Base-by-base conservation (phyloP, 2,797 vertebrate species). In the Eulemur albifrons region DNA sequence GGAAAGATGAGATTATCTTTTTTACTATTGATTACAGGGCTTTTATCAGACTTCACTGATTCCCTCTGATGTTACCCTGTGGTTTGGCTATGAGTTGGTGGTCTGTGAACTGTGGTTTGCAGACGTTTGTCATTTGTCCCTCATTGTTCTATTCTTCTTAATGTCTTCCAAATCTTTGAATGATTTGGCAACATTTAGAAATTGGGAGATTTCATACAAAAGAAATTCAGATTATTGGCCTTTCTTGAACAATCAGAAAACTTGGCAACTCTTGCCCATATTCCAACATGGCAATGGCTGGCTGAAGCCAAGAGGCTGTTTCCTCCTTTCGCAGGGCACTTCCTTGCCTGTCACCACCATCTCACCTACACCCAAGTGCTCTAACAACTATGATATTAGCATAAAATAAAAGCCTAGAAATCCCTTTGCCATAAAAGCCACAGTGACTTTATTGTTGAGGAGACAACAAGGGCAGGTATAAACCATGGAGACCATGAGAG, bases 321-420 rank as follows among this genome's bases (percentile, higher is more conserved):
- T 38, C 21, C 21, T 54, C 35, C 57, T 70, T 2, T 1, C 2
- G 20, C 0, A 7, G 25, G 32, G 1, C 18, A 12, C 0, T 0
- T 1, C 40, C 40, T 32, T 5, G 1, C 40, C 54, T 27, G 25
- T 63, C 63, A 32, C 25, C 9, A 38, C 27, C 38, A 11, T 40
- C 13, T 88, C 30, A 69, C 77, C 25, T 11, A 43, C 70, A n/a
- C 45, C 79, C 69, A 7, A 27, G 7, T 4, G 1, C 45, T n/a
- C 72, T 48, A 32, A n/a, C 9, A 40, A 27, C 20, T 30, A 10
- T 15, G 14, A 13, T 32, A 43, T 10, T 48, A 30, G 59, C 61
- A 69, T n/a, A 52, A 59, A 92, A 85, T 9, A 18, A 72, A 72
- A 90, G 21, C 25, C 11, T 27, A 52, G 45, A 72, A 27, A 54